Percentiles rank a stretch among this genome's conserved stretches.
Conservation (phyloP, 2,888 invertebrate genomes). For the Ichneumon xanthorius region DNA sequence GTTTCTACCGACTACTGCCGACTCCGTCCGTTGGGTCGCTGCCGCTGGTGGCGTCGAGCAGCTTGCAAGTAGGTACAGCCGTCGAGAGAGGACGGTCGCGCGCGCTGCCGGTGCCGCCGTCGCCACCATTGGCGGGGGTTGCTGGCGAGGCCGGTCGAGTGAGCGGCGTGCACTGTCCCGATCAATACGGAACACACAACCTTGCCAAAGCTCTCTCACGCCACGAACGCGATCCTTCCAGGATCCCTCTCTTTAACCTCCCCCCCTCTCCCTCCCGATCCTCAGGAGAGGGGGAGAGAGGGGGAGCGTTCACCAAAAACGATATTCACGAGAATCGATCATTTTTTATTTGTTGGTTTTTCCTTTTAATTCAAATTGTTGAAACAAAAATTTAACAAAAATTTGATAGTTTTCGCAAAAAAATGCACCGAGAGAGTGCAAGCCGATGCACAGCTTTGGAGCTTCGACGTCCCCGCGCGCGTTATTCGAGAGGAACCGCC, state of each 20-base stretch:
- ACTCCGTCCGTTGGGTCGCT: conserved; percentile 6
- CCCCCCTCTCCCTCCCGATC: conserved; percentile 31
- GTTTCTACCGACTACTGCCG: conserved; percentile 25
- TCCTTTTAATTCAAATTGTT: not conserved
- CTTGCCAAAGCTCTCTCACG: conserved; percentile 67
- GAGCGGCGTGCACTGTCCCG: conserved; percentile 70
- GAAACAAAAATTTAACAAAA: not conserved
- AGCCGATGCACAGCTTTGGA: conserved; percentile 37
- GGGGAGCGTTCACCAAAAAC: conserved; percentile 18
- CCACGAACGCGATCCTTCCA: conserved; percentile 66
- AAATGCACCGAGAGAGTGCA: not conserved
- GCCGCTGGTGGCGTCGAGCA: conserved; percentile 19
- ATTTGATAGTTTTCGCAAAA: not conserved
- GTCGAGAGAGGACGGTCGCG: conserved; percentile 29
- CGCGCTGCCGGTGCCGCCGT: conserved; percentile 31
- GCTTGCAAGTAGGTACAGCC: conserved; percentile 26
- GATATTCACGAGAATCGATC: conserved; percentile 55
- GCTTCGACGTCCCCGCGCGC: conserved; percentile 55
- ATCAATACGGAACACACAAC: conserved; percentile 74
- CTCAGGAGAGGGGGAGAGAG: not conserved
- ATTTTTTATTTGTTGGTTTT: conserved; percentile 38
- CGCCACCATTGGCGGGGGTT: conserved; percentile 62
- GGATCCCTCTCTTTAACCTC: conserved; percentile 59
- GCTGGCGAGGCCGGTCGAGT: conserved; percentile 68
- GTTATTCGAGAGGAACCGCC: conserved; percentile 63